Base-by-base conservation (phyloP, 2,888 invertebrate genomes). In the Smittia aterrima region DNA sequence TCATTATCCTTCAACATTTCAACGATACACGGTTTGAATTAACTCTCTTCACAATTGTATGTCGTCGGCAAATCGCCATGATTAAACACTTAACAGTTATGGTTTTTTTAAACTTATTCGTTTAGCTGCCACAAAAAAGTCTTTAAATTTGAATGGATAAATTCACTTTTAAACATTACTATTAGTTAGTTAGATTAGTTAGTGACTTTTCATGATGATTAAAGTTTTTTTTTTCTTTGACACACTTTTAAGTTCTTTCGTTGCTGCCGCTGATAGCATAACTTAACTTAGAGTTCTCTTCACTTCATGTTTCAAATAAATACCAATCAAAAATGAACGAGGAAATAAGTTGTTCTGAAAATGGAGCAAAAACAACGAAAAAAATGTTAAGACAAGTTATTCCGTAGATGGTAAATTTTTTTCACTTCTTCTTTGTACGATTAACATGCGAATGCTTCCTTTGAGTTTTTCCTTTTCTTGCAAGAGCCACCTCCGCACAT, bases 401-500 rank as follows among this genome's bases (percentile, higher is more conserved):
- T 47, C 13, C 16, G 47, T n/a, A n/a, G n/a, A 3, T 47, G 47
- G 47, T 4, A 38, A 47, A 47, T 47, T n/a, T 47, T 47, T 13
- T 2, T n/a, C 13, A 47, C 47, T 47, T 47, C 13, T 47, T 47
- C 47, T 47, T 11, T 11, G 47, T 6, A n/a, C 47, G n/a, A n/a
- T 47, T 16, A n/a, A n/a, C 47, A 38, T 38, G 4, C 38, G 38
- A 11, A 38, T 38, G 32, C 32, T 47, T 47, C 47, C 47, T 47
- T 47, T 32, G 32, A 32, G 32, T 9, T 32, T n/a, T 47, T 47
- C n/a, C 11, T 47, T 47, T 11, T n/a, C 47, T 38, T 38, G 11
- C 6, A 38, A 4, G 38, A 47, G 47, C 47, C 47, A 47, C 47
- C 47, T 47, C 47, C 47, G 47, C 47, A 58, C 58, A 58, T 47